Base-by-base conservation (phyloP, 2,888 invertebrate species). In the Eupeodes luniger region DNA sequence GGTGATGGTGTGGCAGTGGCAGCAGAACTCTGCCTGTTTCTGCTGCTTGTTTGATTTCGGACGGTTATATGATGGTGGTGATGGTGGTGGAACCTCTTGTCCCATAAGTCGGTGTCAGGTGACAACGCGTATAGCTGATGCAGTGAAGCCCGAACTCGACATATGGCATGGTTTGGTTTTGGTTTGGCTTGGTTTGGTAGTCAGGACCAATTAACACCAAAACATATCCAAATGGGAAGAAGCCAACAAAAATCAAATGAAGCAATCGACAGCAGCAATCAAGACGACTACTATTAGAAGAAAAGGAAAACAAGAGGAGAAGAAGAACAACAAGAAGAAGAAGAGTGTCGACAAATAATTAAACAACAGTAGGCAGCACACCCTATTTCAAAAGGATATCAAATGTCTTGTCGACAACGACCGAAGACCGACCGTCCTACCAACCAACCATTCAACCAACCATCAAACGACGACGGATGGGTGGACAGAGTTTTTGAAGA, bases 151-250 rank as follows among this genome's bases (percentile, higher is more conserved):
- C 59, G 69, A 69, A 85, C 36, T 67, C 81, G 78, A 85, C 88
- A 88, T 85, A 88, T 88, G 88, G 88, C 75, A 77, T 88, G 81
- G 72, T 64, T 80, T 59, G 67, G 81, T 78, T 66, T 66, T 7
- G 64, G 64, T 47, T 64, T 47, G 44, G 44, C 44, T 64, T 64
- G 64, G 64, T 67, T 84, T 59, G 62, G 78, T 75, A 85, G 88
- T 79, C 88, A 85, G 78, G 81, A 88, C 85, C 88, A 88, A 88
- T 88, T 88, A 88, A 88, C 88, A 88, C 85, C 88, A 62, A 88
- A 85, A 81, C 85, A 86, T 40, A 40, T 69, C 55, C 55, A 70
- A 78, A 85, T 78, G 44, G 80, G 53, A 81, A 78, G 88, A 84
- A 85, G 85, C 85, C 88, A 88, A 88, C 81, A 85, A 88, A 85